Base-by-base conservation (phyloP, 2,113 vertebrate species). In the Anser cygnoides region DNA sequence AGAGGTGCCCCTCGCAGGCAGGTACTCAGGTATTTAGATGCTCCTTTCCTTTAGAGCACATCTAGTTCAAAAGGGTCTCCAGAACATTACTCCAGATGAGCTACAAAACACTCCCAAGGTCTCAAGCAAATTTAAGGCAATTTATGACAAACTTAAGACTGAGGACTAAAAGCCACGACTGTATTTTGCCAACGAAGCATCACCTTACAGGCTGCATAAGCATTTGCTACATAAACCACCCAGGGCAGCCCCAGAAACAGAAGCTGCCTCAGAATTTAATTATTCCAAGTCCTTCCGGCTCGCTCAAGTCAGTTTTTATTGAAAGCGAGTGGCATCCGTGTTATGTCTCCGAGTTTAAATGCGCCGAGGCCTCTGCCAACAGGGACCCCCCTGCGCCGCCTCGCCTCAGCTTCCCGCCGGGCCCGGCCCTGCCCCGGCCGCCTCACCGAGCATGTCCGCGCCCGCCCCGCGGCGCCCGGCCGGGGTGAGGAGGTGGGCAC, bases 121-220 rank as follows among this genome's bases (percentile, higher is more conserved):
- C 39, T 76, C 82, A 46, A 25, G 14, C 10, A 68, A 76, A 22
- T 16, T 72, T 61, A 39, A 46, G 37, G 16, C 14, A 26, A 5
- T 7, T 1, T 57, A 33, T 39, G 14, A n/a, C 57, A n/a, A 54
- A n/a, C 18, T 77, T 4, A 13, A 44, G 59, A 3, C 12, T 58
- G 21, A 80, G 61, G 44, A 33, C 58, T 62, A 9, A 77, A 71
- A 74, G 61, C 33, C 18, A 3, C 15, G 16, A 26, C 19, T 41
- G 6, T 29, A 4, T 39, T 39, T 17, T 17, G 3, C 19, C 12
- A 23, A 54, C 25, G 58, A 46, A 57, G 18, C 68, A 55, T 41
- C 31, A 3, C 49, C 66, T 33, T 13, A 16, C 21, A 2, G 66
- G 5, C 7, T 0, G 0, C 21, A 1, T 1, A 14, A 13, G 1